These are phyloP conservation scores for Gouania willdenowi DNA, from an alignment of 2,797 vertebrate species.

Conservation along the genomic window DNA sequence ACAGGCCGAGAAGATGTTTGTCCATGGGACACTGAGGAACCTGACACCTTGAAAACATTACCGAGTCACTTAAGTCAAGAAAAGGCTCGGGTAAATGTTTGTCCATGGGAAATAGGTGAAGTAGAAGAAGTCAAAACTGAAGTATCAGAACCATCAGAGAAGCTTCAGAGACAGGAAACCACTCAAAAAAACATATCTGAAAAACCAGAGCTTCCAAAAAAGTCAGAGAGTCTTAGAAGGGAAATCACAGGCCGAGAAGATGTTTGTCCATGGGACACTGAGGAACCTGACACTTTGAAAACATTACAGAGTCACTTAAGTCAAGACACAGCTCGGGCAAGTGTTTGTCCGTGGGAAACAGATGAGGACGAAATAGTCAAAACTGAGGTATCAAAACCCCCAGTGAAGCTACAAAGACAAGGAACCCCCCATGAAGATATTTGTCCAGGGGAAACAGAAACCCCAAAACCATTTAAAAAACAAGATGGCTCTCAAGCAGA, in stretches of 20 bases:
- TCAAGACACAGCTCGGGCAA: constrained; percentile 1
- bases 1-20: not conserved
- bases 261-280: constrained; percentile 31
- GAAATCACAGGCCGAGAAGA: not conserved
- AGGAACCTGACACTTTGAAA: not conserved
- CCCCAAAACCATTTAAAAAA: constrained; percentile 7
- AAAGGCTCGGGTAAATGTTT: constrained; percentile 4
- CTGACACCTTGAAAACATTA: not conserved
- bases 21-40: constrained; percentile 21
- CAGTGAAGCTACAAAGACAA: constrained; percentile 5
- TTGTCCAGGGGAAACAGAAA: constrained; percentile 36
- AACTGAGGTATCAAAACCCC: no score
- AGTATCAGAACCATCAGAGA: no score
- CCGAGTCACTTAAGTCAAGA: constrained; percentile 19
- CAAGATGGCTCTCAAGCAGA: constrained; percentile 3
- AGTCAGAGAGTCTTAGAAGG: constrained; percentile 4
- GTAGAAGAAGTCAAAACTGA: constrained; percentile 8
- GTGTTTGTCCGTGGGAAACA: constrained; percentile 33
- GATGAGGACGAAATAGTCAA: constrained; percentile 8
- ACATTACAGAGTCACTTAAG: no score
- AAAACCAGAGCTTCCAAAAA: no score
- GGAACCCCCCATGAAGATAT: not conserved
- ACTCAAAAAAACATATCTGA: not conserved
- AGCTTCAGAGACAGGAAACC: constrained; percentile 26
- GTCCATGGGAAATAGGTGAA: constrained; percentile 29